Conservation (phyloP, 2,888 invertebrate genomes). For the Eristalis arbustorum region DNA sequence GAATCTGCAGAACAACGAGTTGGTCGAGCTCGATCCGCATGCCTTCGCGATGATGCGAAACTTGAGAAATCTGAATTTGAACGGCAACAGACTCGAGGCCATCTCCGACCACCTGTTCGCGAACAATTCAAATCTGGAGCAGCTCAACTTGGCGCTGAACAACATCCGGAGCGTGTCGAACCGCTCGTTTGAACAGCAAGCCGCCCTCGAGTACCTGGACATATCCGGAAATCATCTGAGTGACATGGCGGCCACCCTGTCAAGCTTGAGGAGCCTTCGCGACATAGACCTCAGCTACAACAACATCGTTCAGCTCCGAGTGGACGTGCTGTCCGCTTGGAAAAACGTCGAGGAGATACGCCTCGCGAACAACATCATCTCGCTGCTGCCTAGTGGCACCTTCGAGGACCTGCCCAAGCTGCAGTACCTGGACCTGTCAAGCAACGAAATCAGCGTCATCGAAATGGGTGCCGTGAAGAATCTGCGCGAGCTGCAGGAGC, state of each 20-base stretch:
- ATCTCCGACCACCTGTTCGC: conserved; percentile 86
- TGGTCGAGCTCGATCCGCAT: conserved; percentile 85
- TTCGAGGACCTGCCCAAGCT: conserved; percentile 87
- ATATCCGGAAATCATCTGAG: conserved; percentile 89
- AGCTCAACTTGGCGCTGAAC: conserved; percentile 88
- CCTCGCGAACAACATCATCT: conserved; percentile 88
- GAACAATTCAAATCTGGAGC: conserved; percentile 84
- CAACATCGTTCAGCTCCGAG: conserved; percentile 85
- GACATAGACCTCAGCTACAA: conserved; percentile 90
- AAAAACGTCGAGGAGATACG: conserved; percentile 86
- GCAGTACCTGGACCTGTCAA: conserved; percentile 88
- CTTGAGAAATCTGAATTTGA: conserved; percentile 86
- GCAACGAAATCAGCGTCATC: conserved; percentile 88
- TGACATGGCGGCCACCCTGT: conserved; percentile 86
- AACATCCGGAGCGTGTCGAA: conserved; percentile 86
- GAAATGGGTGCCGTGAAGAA: conserved; percentile 87
- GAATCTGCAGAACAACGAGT: conserved; percentile 88
- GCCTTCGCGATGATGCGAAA: conserved; percentile 84
- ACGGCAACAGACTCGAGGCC: conserved; percentile 88
- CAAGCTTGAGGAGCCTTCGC: conserved; percentile 85
- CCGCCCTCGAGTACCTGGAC: conserved; percentile 87
- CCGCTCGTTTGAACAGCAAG: conserved; percentile 83
- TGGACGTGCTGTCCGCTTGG: conserved; percentile 86
- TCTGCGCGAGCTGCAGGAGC: conserved; percentile 85
- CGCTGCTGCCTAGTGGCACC: conserved; percentile 86